Percentiles rank a stretch among this genome's conserved stretches.
These are phyloP conservation scores for Apis dorsata DNA, from an alignment of 1,140 invertebrate genomes.

Conservation along the genomic window DNA sequence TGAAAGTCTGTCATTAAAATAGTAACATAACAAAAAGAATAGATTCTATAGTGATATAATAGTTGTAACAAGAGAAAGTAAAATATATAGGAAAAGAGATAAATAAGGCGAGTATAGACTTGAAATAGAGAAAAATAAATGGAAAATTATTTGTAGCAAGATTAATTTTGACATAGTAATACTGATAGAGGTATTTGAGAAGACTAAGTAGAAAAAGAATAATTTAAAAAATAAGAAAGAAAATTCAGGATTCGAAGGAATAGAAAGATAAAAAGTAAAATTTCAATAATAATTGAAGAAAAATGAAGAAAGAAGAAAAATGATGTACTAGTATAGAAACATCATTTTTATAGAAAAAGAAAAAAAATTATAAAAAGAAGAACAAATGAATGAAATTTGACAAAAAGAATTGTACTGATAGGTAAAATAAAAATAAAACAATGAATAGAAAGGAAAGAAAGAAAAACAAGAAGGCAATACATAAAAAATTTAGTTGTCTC, in stretches of 20 bases:
- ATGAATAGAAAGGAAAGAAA: not conserved
- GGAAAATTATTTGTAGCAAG: constrained; percentile 29
- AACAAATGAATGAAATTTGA: constrained; percentile 3
- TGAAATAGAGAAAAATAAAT: not conserved
- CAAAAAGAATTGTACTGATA: constrained; percentile 3
- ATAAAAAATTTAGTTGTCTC: not conserved
- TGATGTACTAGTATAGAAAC: not conserved
- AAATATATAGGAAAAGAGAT: not conserved
- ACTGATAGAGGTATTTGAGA: constrained; percentile 66
- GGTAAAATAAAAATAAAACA: constrained; percentile 5
- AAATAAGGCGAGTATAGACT: not conserved
- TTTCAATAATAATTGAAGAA: not conserved
- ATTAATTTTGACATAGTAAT: constrained; percentile 65
- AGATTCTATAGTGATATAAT: not conserved
- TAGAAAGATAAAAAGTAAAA: not conserved
- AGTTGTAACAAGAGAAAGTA: constrained; percentile 23
- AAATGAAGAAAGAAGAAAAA: not conserved
- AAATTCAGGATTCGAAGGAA: constrained; percentile 6
- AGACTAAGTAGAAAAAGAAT: constrained; percentile 8
- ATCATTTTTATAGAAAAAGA: constrained; percentile 7
- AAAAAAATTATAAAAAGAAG: not conserved
- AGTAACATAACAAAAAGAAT: not conserved
- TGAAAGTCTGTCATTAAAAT: not conserved
- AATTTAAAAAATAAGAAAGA: not conserved
- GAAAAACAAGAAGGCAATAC: not conserved